Conservation (phyloP, 2,797 vertebrate genomes). For the Chrysocyon brachyurus region DNA sequence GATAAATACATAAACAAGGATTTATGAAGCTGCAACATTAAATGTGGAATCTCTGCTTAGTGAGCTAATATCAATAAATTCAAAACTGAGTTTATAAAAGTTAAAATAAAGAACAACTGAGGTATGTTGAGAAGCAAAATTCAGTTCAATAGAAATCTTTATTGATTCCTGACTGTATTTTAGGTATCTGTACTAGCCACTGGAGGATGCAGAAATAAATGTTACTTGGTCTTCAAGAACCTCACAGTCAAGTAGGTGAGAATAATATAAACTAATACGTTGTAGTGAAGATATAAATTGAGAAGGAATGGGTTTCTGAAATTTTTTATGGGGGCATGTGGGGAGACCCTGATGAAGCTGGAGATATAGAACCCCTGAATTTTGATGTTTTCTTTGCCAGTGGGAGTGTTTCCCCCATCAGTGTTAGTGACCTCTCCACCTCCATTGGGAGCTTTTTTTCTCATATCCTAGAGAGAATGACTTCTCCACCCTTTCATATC, state of each 20-base stretch:
- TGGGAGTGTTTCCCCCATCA: background rate
- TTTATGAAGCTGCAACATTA: background rate
- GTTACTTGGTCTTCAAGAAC: background rate
- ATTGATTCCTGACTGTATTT: background rate
- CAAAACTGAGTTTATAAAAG: background rate
- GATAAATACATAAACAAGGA: background rate
- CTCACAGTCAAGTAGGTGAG: background rate
- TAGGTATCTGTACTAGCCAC: background rate
- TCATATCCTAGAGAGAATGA: background rate
- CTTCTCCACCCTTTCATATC: background rate
- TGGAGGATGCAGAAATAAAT: background rate
- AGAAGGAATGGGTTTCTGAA: background rate
- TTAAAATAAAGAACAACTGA: background rate
- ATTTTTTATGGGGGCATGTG: background rate
- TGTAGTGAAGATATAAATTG: background rate
- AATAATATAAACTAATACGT: background rate
- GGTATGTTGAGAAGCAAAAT: background rate
- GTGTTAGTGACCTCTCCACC: background rate
- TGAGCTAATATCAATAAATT: background rate
- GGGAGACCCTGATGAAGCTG: background rate
- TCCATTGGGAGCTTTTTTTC: background rate
- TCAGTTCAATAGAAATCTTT: constrained; percentile 10
- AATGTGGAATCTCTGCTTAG: too few relatives aligned
- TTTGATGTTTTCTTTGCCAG: background rate
- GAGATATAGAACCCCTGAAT: background rate